Evolutionary conservation across 1,140 invertebrate species (phyloP).

Genomic region (Drosophila rhopaloa): DNA sequence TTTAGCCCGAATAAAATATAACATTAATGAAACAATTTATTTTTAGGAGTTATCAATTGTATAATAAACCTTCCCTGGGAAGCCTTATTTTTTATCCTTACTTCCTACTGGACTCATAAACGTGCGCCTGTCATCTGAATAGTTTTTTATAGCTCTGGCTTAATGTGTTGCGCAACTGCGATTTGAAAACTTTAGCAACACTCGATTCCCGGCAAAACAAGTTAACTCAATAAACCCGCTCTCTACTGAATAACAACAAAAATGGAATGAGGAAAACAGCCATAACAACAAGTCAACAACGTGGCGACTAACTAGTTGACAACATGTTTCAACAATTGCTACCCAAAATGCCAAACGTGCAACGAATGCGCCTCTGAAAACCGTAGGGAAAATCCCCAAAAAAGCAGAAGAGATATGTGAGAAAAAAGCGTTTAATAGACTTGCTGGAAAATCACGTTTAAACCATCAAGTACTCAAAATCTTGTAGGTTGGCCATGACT

Average conservation of each 20-base stretch:
- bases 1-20: no score
- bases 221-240: slow-evolving; percentile 39
- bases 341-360: slow-evolving; percentile 79
- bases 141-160: slow-evolving; percentile 17
- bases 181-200: slow-evolving; percentile 44
- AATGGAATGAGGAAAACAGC: background rate
- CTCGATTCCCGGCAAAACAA: slow-evolving; percentile 54
- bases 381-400: slow-evolving; percentile 9
- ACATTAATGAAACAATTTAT: no score
- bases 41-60: no score
- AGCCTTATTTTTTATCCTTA: no score
- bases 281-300: slow-evolving; percentile 31
- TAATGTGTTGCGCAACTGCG: slow-evolving; percentile 21
- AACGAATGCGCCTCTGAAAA: slow-evolving; percentile 41
- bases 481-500: slow-evolving; percentile 33
- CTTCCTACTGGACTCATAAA: background rate
- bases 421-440: slow-evolving; percentile 63
- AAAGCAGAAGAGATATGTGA: slow-evolving; percentile 3
- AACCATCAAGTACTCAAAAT: slow-evolving; percentile 60
- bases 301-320: slow-evolving; percentile 74
- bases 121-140: background rate
- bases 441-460: slow-evolving; percentile 72
- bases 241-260: slow-evolving; percentile 5
- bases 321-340: slow-evolving; percentile 81
- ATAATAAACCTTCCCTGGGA: no score